Percentiles rank a stretch among this genome's conserved stretches.
Evolutionary conservation across 2,113 vertebrate species (phyloP).

Genomic region (Sialia sialis): DNA sequence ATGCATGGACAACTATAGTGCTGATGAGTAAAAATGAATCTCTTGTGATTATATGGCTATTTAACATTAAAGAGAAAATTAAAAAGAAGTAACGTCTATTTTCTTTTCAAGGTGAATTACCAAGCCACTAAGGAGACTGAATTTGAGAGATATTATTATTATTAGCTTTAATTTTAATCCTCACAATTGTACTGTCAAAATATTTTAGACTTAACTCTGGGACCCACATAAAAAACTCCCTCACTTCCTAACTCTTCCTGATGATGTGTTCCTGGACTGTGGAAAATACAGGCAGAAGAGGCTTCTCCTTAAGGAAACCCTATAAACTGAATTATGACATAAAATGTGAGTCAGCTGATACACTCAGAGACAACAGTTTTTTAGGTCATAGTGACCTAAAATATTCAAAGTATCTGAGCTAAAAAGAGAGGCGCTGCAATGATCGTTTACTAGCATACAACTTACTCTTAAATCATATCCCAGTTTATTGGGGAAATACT

Average conservation of each 20-base stretch:
- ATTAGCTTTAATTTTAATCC: not conserved
- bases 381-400: not conserved
- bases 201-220: not conserved
- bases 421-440: not conserved
- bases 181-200: not conserved
- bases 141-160: not conserved
- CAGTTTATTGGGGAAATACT: not conserved
- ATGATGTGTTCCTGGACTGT: not conserved
- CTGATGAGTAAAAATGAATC: not conserved
- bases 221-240: rapidly evolving
- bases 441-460: not conserved
- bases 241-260: not conserved
- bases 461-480: not conserved
- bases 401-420: not conserved
- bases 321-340: not conserved
- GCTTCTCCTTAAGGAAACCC: not conserved
- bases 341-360: not conserved
- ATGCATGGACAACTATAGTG: not conserved
- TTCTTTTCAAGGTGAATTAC: not conserved
- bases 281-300: not conserved
- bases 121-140: not conserved
- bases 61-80: not conserved
- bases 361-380: not conserved
- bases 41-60: not conserved
- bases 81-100: not conserved